Conservation (phyloP, 2,888 invertebrate genomes). For the Drosophila mulleri region DNA sequence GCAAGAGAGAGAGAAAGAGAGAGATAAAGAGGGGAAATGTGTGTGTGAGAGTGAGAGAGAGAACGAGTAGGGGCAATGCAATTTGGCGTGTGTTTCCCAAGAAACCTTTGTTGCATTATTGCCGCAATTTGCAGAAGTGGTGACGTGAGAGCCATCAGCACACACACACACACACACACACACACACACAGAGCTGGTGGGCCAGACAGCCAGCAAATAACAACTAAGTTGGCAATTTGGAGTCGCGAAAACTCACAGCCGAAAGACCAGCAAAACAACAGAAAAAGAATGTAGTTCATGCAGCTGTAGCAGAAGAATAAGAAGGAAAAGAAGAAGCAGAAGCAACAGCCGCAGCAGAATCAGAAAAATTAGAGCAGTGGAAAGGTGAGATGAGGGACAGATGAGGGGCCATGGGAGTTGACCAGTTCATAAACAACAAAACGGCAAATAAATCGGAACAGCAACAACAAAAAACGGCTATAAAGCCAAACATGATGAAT, state of each 20-base stretch:
- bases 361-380: too few species aligned
- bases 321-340: conserved; percentile 18
- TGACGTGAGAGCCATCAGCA: conserved; percentile 77
- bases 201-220: conserved; percentile 76
- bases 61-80: conserved; percentile 52
- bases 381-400: not conserved
- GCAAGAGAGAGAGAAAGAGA: not conserved
- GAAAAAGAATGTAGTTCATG: conserved; percentile 28
- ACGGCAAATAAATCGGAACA: conserved; percentile 26
- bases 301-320: not conserved
- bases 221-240: conserved; percentile 78
- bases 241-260: conserved; percentile 60
- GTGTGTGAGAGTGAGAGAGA: not conserved
- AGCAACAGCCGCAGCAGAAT: conserved; percentile 39
- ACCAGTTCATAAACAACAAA: conserved; percentile 47
- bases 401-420: not conserved
- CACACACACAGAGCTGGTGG: conserved; percentile 19
- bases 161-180: conserved; percentile 25
- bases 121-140: conserved; percentile 78
- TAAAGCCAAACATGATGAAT: conserved; percentile 29
- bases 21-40: not conserved
- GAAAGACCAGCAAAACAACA: conserved; percentile 21
- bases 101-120: conserved; percentile 78
- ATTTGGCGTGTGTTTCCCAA: conserved; percentile 78
- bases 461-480: conserved; percentile 14